Base-by-base conservation (phyloP, 2,113 vertebrate species). In the Chionomys nivalis region DNA sequence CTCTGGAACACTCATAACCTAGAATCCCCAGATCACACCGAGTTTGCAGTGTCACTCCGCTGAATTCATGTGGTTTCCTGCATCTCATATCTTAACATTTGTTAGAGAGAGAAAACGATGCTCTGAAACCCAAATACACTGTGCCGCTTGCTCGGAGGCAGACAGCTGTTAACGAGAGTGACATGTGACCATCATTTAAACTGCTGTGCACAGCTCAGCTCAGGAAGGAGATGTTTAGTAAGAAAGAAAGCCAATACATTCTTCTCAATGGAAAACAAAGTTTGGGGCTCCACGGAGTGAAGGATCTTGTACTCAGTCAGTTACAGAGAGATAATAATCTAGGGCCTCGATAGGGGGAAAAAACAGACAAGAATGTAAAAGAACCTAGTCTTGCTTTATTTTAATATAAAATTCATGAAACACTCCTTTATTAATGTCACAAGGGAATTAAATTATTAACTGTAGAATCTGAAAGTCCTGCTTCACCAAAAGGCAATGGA, bases 111-210 rank as follows among this genome's bases (percentile, higher is more conserved):
- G 86, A 89, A 93, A 94, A 89, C 75, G 96, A 96, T 89, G 68
- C 91, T 88, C 91, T 16, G 76, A 97, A 98, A 96, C 96, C 72
- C 89, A 93, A 97, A 98, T 93, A 97, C 96, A 97, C 96, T 77
- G 95, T n/a, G 94, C 91, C 94, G 85, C 85, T 58, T 17, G 55
- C 55, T 91, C 78, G 90, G 90, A 97, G 93, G 95, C 96, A 97
- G 66, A 2, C 90, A 89, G 96, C 93, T 93, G 92, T 68, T 90
- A 81, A 95, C 81, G 93, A 91, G 3, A 95, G 82, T 97, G 97
- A 94, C 94, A 97, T 96, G 96, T 93, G 93, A 98, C 94, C 86
- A 96, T 77, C 92, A 96, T 68, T 83, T 83, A 72, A 94, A 96
- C 90, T 89, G 93, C 87, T 90, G 95, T 95, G 97, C 95, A 76